phyloP scores from a whole-genome alignment of 2,797 vertebrate species.

The Crenichthys baileyi region DNA sequence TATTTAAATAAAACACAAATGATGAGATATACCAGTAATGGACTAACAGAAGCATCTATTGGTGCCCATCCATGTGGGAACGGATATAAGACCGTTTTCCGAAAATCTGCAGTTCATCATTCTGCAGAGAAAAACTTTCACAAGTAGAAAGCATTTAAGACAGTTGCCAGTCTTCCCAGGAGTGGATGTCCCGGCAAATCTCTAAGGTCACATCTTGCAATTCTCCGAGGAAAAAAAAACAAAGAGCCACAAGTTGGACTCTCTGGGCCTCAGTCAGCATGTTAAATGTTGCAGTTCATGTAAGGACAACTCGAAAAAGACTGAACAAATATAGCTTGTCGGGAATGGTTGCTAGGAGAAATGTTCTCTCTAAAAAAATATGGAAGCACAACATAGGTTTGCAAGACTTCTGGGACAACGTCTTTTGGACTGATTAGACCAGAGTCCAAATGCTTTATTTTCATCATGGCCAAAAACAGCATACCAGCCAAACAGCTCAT shows the following conservation, averaged over 20 bases:
- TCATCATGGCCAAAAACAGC: too few relatives aligned
- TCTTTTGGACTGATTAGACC: not conserved
- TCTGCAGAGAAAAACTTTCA: too few relatives aligned
- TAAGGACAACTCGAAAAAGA: not conserved
- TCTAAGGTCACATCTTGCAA: not conserved
- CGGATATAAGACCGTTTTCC: not conserved
- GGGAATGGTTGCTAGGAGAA: not conserved
- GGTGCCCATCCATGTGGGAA: too few relatives aligned
- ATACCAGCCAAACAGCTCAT: too few relatives aligned
- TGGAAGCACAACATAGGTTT: too few relatives aligned
- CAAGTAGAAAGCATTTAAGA: not conserved
- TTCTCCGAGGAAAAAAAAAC: not conserved
- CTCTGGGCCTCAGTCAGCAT: not conserved
- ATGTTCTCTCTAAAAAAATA: too few relatives aligned
- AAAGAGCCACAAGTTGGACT: not conserved
- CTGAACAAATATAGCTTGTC: not conserved
- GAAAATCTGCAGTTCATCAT: not conserved
- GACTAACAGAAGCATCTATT: too few relatives aligned
- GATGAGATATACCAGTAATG: too few relatives aligned
- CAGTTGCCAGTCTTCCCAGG: not conserved
- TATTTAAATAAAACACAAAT: too few relatives aligned
- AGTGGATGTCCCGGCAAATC: not conserved
- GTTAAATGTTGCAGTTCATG: not conserved
- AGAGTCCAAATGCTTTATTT: not conserved
- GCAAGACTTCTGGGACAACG: not conserved